Evolutionary conservation across 2,113 vertebrate species (phyloP).

Genomic region (Pagrus major): DNA sequence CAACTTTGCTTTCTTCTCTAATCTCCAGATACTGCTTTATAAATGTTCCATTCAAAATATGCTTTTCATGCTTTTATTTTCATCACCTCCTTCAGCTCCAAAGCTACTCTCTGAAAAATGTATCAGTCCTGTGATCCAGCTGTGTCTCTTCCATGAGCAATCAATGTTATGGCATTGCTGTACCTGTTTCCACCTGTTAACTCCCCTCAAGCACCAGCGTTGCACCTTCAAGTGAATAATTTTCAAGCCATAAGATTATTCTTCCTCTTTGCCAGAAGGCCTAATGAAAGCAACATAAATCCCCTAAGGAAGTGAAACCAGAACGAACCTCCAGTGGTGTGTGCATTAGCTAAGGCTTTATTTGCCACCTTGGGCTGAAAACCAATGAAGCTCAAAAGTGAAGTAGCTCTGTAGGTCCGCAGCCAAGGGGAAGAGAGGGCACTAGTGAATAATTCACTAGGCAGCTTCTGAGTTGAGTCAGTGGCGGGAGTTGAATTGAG

Average conservation of each 20-base stretch:
- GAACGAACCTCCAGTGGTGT: constrained; percentile 11
- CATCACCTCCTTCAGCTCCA: constrained; percentile 11
- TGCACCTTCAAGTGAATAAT: constrained; percentile 10
- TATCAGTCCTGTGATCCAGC: not conserved
- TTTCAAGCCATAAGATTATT: constrained; percentile 24
- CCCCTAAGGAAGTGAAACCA: constrained; percentile 22
- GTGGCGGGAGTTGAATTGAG: constrained; percentile 46
- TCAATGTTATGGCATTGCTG: constrained; percentile 7
- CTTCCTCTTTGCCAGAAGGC: not conserved
- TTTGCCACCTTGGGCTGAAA: constrained; percentile 52
- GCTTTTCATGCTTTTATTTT: constrained; percentile 1
- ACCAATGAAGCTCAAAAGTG: constrained; percentile 45
- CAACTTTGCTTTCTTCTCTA: constrained; percentile 42
- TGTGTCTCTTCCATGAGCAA: not conserved
- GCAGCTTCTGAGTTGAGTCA: constrained; percentile 42
- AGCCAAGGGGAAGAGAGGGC: constrained; percentile 47
- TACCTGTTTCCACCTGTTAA: not conserved
- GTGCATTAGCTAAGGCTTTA: constrained; percentile 46
- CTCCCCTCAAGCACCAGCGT: not conserved
- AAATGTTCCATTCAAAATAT: constrained; percentile 30
- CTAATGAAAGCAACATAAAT: constrained; percentile 47
- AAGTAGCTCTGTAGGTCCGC: constrained; percentile 38
- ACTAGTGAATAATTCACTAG: constrained; percentile 68
- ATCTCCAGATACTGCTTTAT: constrained; percentile 40
- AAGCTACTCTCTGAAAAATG: constrained; percentile 15